Evolutionary conservation across 1,140 invertebrate genomes (phyloP).

Genomic region (Hylaeus anthracinus): DNA sequence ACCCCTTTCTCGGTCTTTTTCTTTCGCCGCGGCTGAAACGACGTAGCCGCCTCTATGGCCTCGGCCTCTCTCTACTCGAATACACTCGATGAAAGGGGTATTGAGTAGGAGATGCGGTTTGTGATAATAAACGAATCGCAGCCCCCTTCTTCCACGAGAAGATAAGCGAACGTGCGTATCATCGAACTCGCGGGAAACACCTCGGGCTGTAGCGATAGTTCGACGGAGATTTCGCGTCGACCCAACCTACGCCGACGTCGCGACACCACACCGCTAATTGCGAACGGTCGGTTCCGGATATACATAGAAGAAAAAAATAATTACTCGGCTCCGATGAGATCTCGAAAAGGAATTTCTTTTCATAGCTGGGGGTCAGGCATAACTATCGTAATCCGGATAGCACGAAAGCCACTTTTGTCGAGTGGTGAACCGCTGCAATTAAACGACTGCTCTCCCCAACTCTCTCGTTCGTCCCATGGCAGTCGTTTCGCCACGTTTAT

Average conservation of each 20-base stretch:
- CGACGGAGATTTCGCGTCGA: not conserved
- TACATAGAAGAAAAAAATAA: constrained; percentile 37
- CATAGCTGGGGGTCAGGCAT: constrained; percentile 36
- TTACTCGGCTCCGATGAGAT: constrained; percentile 35
- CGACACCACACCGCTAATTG: constrained; percentile 31
- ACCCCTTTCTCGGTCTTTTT: constrained; percentile 29
- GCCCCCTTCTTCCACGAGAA: not conserved
- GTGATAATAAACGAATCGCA: constrained; percentile 63
- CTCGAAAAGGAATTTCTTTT: constrained; percentile 39
- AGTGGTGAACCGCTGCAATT: constrained; percentile 63
- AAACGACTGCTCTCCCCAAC: constrained; percentile 42
- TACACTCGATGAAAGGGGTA: constrained; percentile 49
- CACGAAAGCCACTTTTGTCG: constrained; percentile 57
- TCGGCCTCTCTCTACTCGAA: constrained; percentile 28
- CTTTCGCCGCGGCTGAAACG: constrained; percentile 14
- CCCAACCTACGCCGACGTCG: not conserved
- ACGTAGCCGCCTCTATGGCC: constrained; percentile 27
- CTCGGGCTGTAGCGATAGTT: not conserved
- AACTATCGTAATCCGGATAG: constrained; percentile 46
- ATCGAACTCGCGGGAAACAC: constrained; percentile 49
- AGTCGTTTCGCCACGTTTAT: not conserved
- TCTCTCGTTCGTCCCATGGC: not conserved
- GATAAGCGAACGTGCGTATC: constrained; percentile 57
- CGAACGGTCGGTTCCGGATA: constrained; percentile 17
- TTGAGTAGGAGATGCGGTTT: constrained; percentile 53